phyloP scores from a whole-genome alignment of 1,140 invertebrate species.

The Leptoteleia sp. region DNA sequence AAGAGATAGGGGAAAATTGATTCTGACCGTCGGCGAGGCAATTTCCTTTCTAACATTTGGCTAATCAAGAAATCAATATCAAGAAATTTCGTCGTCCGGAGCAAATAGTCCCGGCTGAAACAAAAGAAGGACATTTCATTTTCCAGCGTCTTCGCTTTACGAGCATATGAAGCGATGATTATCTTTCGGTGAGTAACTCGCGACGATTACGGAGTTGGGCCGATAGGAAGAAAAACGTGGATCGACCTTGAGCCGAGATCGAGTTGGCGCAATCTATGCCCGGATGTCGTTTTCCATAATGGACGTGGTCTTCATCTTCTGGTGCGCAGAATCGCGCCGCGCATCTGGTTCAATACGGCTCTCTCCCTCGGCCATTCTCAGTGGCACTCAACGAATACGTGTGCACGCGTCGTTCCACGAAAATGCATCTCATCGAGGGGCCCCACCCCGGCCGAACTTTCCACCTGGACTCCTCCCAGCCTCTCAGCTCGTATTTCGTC shows the following conservation, averaged over 20 bases:
- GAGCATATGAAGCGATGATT: slow-evolving; percentile 51
- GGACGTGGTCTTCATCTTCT: slow-evolving; percentile 68
- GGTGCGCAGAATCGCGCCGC: slow-evolving; percentile 72
- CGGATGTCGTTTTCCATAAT: slow-evolving; percentile 61
- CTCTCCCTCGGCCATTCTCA: slow-evolving; percentile 58
- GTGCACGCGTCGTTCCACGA: slow-evolving; percentile 58
- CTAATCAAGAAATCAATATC: slow-evolving; percentile 60
- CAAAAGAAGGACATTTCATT: slow-evolving; percentile 46
- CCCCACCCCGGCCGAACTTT: slow-evolving; percentile 63
- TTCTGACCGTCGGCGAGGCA: no score
- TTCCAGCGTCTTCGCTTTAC: slow-evolving; percentile 39
- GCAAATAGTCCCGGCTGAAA: slow-evolving; percentile 25
- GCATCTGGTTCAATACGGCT: slow-evolving; percentile 79
- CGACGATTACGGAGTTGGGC: slow-evolving; percentile 26
- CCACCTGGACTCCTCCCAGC: slow-evolving; percentile 72
- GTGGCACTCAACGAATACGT: slow-evolving; percentile 58
- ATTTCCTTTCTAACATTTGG: neutral
- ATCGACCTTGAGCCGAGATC: slow-evolving; percentile 62
- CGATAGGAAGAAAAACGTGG: slow-evolving; percentile 17
- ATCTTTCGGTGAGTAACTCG: slow-evolving; percentile 41
- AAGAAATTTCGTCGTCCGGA: slow-evolving; percentile 15
- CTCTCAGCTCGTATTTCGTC: slow-evolving; percentile 61
- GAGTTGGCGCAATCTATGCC: slow-evolving; percentile 56
- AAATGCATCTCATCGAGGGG: slow-evolving; percentile 73
- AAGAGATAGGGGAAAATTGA: no score